A percentile compares a stretch with the other conserved stretches of the same genome.
Conservation (phyloP, 2,113 vertebrate genomes). For the Passer domesticus region DNA sequence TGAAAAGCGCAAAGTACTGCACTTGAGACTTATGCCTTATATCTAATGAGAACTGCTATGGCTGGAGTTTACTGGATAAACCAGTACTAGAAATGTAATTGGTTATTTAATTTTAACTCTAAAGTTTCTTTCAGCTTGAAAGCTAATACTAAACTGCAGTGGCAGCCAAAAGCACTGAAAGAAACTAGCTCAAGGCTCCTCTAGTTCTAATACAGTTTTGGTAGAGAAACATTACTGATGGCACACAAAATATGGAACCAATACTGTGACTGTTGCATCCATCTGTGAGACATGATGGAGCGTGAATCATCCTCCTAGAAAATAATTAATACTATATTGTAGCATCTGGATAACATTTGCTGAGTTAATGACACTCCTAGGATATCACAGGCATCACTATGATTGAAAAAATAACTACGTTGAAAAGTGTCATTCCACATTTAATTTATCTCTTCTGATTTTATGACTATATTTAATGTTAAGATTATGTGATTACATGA, state of each 20-base stretch:
- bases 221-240: neutral
- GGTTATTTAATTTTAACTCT: neutral
- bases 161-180: neutral
- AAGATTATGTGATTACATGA: neutral
- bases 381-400: neutral
- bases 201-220: neutral
- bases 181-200: neutral
- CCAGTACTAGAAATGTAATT: neutral
- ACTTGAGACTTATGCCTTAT: neutral
- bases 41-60: neutral
- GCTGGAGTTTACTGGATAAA: neutral
- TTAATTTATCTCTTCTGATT: neutral
- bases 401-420: neutral
- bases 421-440: neutral
- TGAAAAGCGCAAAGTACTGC: conserved; percentile 19
- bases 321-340: conserved; percentile 15
- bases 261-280: neutral
- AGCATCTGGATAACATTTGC: conserved; percentile 20
- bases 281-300: neutral
- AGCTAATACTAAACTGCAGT: neutral
- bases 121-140: neutral
- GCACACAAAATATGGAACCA: neutral
- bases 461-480: conserved; percentile 2
- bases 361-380: neutral
- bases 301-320: neutral